A percentile compares a stretch with the other conserved stretches of the same genome.
phyloP scores from a whole-genome alignment of 92 coral and sea anemone genomes.

The Diadumene lineata region DNA sequence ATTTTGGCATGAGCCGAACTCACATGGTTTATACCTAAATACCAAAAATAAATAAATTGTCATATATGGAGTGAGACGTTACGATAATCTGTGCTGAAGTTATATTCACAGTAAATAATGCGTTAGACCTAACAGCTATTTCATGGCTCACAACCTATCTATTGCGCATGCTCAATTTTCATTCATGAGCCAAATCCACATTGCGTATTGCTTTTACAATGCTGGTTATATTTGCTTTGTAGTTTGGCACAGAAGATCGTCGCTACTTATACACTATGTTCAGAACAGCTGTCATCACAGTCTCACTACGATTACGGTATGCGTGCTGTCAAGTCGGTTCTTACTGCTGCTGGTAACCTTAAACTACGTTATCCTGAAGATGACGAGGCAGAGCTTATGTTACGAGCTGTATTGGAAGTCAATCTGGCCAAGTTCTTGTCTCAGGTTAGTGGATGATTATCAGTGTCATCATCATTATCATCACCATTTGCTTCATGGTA shows the following conservation, averaged over 20 bases:
- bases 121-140: too few relatives aligned
- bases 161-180: too few relatives aligned
- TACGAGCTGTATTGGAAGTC: slow-evolving; percentile 95
- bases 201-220: too few relatives aligned
- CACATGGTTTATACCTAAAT: too few relatives aligned
- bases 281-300: slow-evolving; percentile 99
- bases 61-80: too few relatives aligned
- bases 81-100: too few relatives aligned
- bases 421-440: slow-evolving; percentile 96
- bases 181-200: too few relatives aligned
- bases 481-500: neutral
- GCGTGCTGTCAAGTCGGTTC: slow-evolving; percentile 98
- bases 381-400: slow-evolving; percentile 91
- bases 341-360: slow-evolving; percentile 97
- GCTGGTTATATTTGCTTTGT: neutral
- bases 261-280: slow-evolving; percentile 91
- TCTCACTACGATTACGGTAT: slow-evolving; percentile 98
- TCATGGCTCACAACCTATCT: too few relatives aligned
- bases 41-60: too few relatives aligned
- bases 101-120: too few relatives aligned
- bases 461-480: too few relatives aligned
- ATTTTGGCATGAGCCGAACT: too few relatives aligned
- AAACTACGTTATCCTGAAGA: slow-evolving; percentile 95
- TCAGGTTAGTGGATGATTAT: slow-evolving; percentile 56
- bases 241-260: slow-evolving; percentile 99